Base-by-base conservation (phyloP, 2,113 vertebrate species). In the Pachypanchax playfairii region DNA sequence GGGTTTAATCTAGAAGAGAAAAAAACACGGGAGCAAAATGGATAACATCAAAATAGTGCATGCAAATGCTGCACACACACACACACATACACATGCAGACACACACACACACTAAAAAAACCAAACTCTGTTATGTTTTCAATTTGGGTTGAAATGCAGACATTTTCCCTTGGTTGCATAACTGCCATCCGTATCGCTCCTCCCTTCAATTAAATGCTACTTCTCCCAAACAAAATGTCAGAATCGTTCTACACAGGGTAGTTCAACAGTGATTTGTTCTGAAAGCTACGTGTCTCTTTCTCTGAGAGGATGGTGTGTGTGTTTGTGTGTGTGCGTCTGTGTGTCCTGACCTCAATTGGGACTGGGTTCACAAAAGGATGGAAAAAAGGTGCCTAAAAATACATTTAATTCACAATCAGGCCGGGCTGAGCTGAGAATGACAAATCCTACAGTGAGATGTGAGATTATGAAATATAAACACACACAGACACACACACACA, bases 161-260 rank as follows among this genome's bases (percentile, higher is more conserved):
- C 80, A 89, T 89, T 88, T 86, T 82, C 77, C 80, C 73, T 79
- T 60, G 84, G 84, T 90, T 90, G 83, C 87, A 79, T 89, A 89
- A 84, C 86, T 85, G 79, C 82, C 83, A 87, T 84, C 70, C 81
- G 42, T 83, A 77, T 86, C 75, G 73, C 80, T 85, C 76, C 80
- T 86, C 86, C 80, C 83, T 88, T 87, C 83, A 90, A 91, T 92
- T 90, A 92, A 86, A 91, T 86, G 73, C 86, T 88, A 86, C 91
- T 82, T 85, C 82, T 90, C 80, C 88, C 82, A 91, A 91, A 91
- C 87, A 89, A 91, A 90, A 89, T 85, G 89, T 92, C 90, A 88
- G 71, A 89, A 91, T 70, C 77, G 87, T 88, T 89, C 87, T 86
- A 78, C 85, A 80, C 79, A 70, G 75, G 82, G 63, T 73, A 73